Conservation (phyloP, 2,797 vertebrate genomes). For the Zenarchopterus dispar region DNA sequence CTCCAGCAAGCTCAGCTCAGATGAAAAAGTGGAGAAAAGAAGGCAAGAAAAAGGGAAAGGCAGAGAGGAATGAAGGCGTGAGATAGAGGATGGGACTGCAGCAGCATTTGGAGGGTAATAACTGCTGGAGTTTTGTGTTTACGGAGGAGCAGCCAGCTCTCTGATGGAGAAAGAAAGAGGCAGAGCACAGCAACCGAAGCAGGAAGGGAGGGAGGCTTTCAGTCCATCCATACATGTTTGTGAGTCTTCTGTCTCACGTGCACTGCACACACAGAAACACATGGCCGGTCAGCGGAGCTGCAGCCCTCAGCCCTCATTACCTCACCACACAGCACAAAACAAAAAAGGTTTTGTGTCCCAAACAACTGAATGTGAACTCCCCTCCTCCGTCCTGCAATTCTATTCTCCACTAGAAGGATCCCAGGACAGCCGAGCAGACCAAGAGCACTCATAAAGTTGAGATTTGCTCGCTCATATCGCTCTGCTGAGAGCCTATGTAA, state of each 20-base stretch:
- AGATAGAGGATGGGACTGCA: slow-evolving; percentile 11
- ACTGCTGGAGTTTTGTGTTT: slow-evolving; percentile 33
- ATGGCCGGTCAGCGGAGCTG: slow-evolving; percentile 44
- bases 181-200: slow-evolving; percentile 30
- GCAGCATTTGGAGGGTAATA: slow-evolving; percentile 38
- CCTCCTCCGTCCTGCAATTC: slow-evolving; percentile 57
- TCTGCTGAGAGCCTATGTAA: slow-evolving; percentile 62
- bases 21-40: slow-evolving; percentile 27
- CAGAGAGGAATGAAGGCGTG: background rate
- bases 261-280: slow-evolving; percentile 46
- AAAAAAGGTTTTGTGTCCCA: slow-evolving; percentile 79
- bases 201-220: slow-evolving; percentile 29
- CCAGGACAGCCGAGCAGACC: slow-evolving; percentile 46
- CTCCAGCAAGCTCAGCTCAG: background rate
- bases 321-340: slow-evolving; percentile 61
- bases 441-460: slow-evolving; percentile 58
- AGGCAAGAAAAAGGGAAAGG: background rate
- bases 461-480: slow-evolving; percentile 58
- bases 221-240: slow-evolving; percentile 30
- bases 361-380: slow-evolving; percentile 75
- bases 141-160: slow-evolving; percentile 46
- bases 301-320: slow-evolving; percentile 23
- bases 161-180: slow-evolving; percentile 45
- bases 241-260: slow-evolving; percentile 47
- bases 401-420: slow-evolving; percentile 51